Evolutionary conservation across 2,113 vertebrate genomes (phyloP).

Genomic region (Sylvia atricapilla): DNA sequence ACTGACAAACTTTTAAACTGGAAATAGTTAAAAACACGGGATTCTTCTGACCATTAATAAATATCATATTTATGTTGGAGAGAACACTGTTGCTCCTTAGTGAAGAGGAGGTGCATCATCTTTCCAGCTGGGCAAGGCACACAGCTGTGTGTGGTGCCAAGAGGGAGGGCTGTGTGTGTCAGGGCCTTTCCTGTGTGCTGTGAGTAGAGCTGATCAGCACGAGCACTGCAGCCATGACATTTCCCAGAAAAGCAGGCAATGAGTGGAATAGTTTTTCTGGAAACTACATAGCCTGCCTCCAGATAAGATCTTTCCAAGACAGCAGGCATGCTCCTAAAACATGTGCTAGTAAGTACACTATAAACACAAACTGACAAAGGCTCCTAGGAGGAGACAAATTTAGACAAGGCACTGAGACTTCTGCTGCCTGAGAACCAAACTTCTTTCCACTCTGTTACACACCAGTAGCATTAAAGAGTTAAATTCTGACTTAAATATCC

Average conservation of each 20-base stretch:
- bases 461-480: background rate
- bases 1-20: background rate
- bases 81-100: background rate
- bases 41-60: background rate
- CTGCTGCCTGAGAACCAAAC: background rate
- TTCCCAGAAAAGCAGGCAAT: background rate
- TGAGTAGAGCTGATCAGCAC: background rate
- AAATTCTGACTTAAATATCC: background rate
- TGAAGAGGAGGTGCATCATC: background rate
- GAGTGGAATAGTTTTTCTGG: background rate
- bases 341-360: fast-evolving
- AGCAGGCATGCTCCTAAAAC: background rate
- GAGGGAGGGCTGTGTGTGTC: background rate
- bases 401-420: background rate
- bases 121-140: background rate
- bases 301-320: background rate
- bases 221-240: fast-evolving
- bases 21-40: background rate
- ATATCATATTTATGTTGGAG: background rate
- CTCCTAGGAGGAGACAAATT: background rate
- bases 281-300: background rate
- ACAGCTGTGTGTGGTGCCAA: background rate
- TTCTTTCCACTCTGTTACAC: background rate
- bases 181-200: background rate
- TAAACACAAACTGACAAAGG: background rate